These are phyloP conservation scores for Alectura lathami DNA, from an alignment of 2,113 vertebrate species.

Conservation along the genomic window DNA sequence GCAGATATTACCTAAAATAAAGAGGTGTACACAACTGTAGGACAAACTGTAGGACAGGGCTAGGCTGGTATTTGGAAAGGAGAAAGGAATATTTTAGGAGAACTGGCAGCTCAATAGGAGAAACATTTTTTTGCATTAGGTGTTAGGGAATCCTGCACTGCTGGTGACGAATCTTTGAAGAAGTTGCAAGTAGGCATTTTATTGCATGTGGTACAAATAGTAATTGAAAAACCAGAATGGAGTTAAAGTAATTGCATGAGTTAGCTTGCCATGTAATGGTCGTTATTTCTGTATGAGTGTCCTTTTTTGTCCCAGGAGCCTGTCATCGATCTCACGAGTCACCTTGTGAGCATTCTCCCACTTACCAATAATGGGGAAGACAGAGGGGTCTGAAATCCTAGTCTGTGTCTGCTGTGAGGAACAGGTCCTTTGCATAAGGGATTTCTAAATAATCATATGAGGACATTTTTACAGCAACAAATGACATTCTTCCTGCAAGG, in stretches of 20 bases:
- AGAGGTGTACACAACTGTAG: background rate
- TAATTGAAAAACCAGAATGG: background rate
- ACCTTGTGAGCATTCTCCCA: background rate
- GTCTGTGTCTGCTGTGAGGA: background rate
- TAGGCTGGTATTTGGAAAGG: background rate
- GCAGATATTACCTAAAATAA: background rate
- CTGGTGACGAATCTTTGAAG: background rate
- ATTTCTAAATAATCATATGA: background rate
- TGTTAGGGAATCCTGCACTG: background rate
- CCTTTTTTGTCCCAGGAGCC: background rate
- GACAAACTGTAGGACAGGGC: background rate
- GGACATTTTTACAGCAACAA: background rate
- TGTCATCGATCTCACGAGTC: background rate
- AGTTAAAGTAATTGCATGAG: background rate
- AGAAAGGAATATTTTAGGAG: background rate
- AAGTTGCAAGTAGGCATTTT: background rate
- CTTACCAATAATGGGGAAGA: rapidly evolving
- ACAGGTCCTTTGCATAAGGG: background rate
- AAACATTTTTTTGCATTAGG: background rate
- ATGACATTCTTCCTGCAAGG: background rate
- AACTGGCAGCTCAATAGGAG: background rate
- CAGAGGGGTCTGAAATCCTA: background rate
- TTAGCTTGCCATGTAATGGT: background rate
- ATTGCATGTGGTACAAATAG: background rate
- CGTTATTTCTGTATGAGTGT: background rate